Conservation (phyloP, 2,113 vertebrate genomes). For the Leptocoma aspasia region DNA sequence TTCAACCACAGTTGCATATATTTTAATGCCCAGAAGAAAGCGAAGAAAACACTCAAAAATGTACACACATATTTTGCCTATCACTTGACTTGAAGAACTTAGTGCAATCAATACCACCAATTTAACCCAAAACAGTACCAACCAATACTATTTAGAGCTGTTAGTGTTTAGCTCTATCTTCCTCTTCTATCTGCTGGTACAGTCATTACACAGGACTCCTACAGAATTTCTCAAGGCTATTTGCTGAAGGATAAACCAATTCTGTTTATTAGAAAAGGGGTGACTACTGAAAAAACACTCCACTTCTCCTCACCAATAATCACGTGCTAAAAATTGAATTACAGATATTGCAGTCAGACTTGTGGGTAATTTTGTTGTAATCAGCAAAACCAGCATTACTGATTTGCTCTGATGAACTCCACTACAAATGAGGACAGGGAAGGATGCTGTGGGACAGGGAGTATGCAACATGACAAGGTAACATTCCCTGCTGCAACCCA, state of each 20-base stretch:
- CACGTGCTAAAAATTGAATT: not conserved
- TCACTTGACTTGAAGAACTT: not conserved
- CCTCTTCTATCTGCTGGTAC: not conserved
- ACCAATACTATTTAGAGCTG: not conserved
- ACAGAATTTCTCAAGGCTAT: not conserved
- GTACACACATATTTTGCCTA: not conserved
- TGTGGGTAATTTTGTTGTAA: not conserved
- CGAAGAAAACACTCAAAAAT: not conserved
- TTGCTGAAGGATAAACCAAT: not conserved
- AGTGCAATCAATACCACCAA: not conserved
- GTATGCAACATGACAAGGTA: not conserved
- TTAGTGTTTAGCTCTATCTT: not conserved
- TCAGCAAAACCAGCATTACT: not conserved
- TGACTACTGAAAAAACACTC: not conserved
- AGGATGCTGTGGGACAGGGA: not conserved
- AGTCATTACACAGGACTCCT: not conserved
- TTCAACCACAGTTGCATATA: not conserved
- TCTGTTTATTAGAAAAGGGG: not conserved
- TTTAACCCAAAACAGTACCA: not conserved
- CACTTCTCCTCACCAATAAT: not conserved
- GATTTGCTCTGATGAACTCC: not conserved
- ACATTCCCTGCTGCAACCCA: not conserved
- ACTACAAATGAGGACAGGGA: not conserved
- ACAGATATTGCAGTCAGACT: not conserved
- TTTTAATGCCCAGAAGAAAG: not conserved